phyloP scores from a whole-genome alignment of 2,888 invertebrate genomes.

The Drosophila mulleri region DNA sequence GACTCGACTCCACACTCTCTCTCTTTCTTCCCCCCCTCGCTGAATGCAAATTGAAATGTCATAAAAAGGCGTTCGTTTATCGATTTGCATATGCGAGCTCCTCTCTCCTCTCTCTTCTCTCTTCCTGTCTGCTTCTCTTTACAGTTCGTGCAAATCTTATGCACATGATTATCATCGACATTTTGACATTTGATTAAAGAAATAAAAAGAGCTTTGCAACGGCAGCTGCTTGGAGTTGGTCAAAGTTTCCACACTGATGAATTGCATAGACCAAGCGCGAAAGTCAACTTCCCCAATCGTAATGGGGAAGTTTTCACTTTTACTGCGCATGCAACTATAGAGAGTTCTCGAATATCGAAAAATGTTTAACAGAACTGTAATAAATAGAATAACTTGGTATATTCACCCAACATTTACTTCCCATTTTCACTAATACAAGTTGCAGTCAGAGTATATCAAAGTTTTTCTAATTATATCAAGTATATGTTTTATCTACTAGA shows the following conservation, averaged over 20 bases:
- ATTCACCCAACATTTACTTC: too few relatives aligned
- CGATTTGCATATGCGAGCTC: conserved; percentile 21
- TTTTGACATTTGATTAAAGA: conserved; percentile 54
- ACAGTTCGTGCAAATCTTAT: conserved; percentile 34
- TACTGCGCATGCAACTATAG: background rate
- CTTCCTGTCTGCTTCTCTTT: background rate
- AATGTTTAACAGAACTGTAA: too few relatives aligned
- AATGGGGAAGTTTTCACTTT: background rate
- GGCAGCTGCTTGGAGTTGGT: conserved; percentile 40
- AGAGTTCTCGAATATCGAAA: background rate
- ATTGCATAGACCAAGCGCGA: conserved; percentile 26
- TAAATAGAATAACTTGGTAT: too few relatives aligned
- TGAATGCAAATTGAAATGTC: conserved; percentile 70
- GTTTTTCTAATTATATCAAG: background rate
- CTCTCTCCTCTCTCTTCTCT: background rate
- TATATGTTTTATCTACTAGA: background rate
- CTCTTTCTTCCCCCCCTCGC: background rate
- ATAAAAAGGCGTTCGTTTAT: conserved; percentile 42
- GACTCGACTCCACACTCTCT: background rate
- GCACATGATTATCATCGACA: conserved; percentile 48
- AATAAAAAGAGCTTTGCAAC: conserved; percentile 14
- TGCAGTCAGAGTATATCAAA: background rate
- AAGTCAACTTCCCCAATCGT: conserved; percentile 32
- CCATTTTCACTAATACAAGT: too few relatives aligned
- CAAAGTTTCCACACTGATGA: conserved; percentile 51